Conservation (phyloP, 2,888 invertebrate species). For the Limnephilus lunatus region DNA sequence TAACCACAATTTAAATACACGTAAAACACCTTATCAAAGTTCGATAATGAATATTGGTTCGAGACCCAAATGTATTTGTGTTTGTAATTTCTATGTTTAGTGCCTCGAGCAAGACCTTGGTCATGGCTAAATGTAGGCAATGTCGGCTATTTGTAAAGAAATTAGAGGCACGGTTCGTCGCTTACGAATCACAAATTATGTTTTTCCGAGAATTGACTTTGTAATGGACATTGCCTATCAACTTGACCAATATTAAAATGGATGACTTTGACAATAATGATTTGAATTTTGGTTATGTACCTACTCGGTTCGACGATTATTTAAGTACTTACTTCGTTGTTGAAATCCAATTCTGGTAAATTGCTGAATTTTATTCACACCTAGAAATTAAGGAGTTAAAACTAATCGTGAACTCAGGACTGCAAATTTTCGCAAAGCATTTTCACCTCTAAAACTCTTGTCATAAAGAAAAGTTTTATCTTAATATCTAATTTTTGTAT, state of each 20-base stretch:
- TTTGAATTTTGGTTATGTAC: not conserved
- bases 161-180: not conserved
- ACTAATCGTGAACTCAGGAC: too few species aligned
- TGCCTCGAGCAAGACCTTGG: not conserved
- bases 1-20: not conserved
- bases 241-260: not conserved
- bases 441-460: too few species aligned
- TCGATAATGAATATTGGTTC: not conserved
- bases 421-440: not conserved
- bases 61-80: not conserved
- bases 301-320: not conserved
- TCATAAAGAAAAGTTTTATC: too few species aligned
- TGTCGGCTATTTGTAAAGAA: slow-evolving; percentile 2
- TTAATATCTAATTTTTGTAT: too few species aligned
- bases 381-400: too few species aligned
- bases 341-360: not conserved
- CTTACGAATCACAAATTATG: not conserved
- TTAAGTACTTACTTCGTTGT: not conserved
- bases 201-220: not conserved
- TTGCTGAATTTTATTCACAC: not conserved
- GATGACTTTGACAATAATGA: not conserved
- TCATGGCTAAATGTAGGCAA: not conserved
- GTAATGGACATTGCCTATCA: not conserved
- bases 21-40: not conserved
- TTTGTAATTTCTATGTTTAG: not conserved